A percentile compares a stretch with the other conserved stretches of the same genome.
These are phyloP conservation scores for Miichthys miiuy DNA, from an alignment of 2,797 vertebrate species.

Conservation along the genomic window DNA sequence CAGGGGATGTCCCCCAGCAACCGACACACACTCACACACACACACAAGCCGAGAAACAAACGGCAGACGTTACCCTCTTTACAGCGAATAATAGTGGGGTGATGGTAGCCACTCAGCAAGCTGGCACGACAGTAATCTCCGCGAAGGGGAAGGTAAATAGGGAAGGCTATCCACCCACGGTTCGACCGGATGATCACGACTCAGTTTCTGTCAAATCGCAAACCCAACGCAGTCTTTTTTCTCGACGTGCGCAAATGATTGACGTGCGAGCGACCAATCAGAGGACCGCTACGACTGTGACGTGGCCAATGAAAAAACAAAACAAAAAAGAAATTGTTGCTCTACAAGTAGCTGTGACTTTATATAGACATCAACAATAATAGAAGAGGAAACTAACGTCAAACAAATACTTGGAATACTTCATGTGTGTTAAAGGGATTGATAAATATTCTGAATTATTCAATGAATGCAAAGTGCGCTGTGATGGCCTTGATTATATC, in stretches of 20 bases:
- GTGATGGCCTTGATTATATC: slow-evolving; percentile 51
- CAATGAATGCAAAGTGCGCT: neutral
- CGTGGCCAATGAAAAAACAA: slow-evolving; percentile 17
- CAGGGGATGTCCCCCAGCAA: slow-evolving; percentile 38
- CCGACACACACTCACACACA: slow-evolving; percentile 1
- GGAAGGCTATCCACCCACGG: slow-evolving; percentile 77
- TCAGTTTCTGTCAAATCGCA: slow-evolving; percentile 74
- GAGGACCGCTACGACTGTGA: neutral
- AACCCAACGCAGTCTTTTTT: slow-evolving; percentile 73
- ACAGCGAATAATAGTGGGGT: slow-evolving; percentile 6
- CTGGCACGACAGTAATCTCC: slow-evolving; percentile 50
- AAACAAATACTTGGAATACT: neutral
- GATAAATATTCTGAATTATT: neutral
- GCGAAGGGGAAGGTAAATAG: slow-evolving; percentile 60
- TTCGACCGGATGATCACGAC: slow-evolving; percentile 80
- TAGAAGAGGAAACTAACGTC: too few relatives aligned
- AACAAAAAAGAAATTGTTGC: neutral
- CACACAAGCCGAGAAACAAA: slow-evolving; percentile 17
- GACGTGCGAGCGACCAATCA: slow-evolving; percentile 73
- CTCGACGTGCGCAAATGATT: slow-evolving; percentile 55
- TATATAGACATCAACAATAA: neutral
- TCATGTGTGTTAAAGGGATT: rapidly evolving
- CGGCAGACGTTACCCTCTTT: slow-evolving; percentile 34
- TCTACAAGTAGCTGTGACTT: neutral
- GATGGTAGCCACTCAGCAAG: slow-evolving; percentile 28